Evolutionary conservation across 1,140 invertebrate species (phyloP).

Genomic region (Seison nebaliae): DNA sequence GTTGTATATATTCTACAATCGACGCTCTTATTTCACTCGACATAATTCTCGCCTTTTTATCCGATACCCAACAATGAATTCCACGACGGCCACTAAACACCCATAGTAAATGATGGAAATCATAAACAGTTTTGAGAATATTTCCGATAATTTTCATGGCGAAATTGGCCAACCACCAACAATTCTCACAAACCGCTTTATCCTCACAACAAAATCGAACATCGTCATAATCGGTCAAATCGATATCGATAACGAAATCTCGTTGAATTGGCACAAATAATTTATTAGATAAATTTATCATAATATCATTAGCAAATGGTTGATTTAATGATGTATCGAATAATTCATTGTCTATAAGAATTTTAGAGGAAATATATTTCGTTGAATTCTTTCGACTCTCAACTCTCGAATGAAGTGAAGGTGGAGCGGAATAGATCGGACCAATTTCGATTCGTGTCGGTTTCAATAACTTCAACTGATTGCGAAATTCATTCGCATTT

Average conservation of each 20-base stretch:
- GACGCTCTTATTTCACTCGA: slow-evolving; percentile 36
- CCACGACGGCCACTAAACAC: slow-evolving; percentile 82
- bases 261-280: slow-evolving; percentile 30
- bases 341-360: too few species aligned
- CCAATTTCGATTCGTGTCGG: too few species aligned
- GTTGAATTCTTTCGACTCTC: too few species aligned
- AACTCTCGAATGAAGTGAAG: too few species aligned
- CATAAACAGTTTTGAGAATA: slow-evolving; percentile 56
- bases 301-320: too few species aligned
- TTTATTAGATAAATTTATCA: too few species aligned
- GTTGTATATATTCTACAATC: slow-evolving; percentile 70
- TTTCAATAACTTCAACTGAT: too few species aligned
- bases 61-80: slow-evolving; percentile 88
- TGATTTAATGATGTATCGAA: too few species aligned
- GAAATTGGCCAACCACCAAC: slow-evolving; percentile 85
- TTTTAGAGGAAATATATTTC: too few species aligned
- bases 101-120: slow-evolving; percentile 69
- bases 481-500: too few species aligned
- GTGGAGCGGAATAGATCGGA: too few species aligned
- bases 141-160: slow-evolving; percentile 65
- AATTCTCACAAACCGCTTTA: slow-evolving; percentile 56
- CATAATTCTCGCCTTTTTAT: slow-evolving; percentile 48
- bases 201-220: slow-evolving; percentile 55
- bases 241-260: slow-evolving; percentile 94
- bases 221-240: slow-evolving; percentile 97